phyloP scores from a whole-genome alignment of 2,113 vertebrate species.

The Leptodactylus fuscus region DNA sequence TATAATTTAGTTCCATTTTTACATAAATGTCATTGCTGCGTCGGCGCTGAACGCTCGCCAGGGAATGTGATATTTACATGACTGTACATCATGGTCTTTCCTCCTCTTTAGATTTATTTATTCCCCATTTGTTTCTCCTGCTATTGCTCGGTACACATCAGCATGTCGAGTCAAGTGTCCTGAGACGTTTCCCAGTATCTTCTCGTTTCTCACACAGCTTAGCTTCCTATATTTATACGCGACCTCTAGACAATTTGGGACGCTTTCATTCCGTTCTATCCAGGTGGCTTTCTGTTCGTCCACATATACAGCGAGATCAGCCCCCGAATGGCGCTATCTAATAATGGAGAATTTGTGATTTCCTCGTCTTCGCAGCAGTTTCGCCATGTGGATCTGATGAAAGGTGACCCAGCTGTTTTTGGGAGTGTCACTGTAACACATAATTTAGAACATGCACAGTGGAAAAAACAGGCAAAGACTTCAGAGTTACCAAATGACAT shows the following conservation, averaged over 20 bases:
- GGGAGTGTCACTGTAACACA: constrained; percentile 12
- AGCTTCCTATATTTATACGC: not conserved
- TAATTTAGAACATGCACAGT: constrained; percentile 8
- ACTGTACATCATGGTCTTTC: not conserved
- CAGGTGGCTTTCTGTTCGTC: not conserved
- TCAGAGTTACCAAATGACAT: not conserved
- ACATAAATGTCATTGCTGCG: not conserved
- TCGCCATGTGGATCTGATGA: constrained; percentile 2
- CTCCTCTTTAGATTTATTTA: not conserved
- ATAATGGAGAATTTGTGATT: not conserved
- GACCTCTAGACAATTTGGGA: not conserved
- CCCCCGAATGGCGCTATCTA: not conserved
- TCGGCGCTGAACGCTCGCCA: not conserved
- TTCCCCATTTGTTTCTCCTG: not conserved
- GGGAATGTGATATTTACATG: not conserved
- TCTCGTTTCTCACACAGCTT: not conserved
- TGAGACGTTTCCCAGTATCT: not conserved
- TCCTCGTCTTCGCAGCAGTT: not conserved
- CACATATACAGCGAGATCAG: constrained; percentile 9
- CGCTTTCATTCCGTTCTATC: not conserved
- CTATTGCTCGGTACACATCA: not conserved
- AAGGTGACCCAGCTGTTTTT: constrained; percentile 27
- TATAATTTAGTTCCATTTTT: constrained; percentile 22
- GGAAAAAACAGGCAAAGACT: not conserved
- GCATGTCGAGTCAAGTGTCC: not conserved